Base-by-base conservation (phyloP, 1,140 invertebrate genomes). In the Acromyrmex charruanus region DNA sequence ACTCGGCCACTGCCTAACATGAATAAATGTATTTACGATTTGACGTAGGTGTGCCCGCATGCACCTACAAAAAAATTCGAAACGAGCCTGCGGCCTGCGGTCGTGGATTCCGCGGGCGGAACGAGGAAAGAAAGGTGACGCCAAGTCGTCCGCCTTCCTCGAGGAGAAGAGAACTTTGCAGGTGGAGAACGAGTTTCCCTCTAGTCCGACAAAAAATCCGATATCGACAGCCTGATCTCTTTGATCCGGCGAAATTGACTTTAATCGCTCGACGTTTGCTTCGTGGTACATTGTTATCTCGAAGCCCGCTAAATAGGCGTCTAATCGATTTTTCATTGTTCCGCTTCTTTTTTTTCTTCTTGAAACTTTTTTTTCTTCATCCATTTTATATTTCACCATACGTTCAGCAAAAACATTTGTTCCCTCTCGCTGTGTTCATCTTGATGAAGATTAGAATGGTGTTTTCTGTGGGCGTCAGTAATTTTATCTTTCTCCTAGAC, bases 21-120 rank as follows among this genome's bases (percentile, higher is more conserved):
- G 90, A 91, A 91, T 91, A 91, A 91, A 91, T 91, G 90, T 91
- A 91, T 91, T 91, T 91, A 91, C 90, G 90, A 91, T 91, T 91
- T 91, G 90, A 91, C 90, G 90, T 91, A 91, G 90, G 90, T 91
- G 90, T 88, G 88, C 90, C 90, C 86, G 90, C 90, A 89, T 91
- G 71, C 63, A 61, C 66, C 75, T 35, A 55, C 59, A 82, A 91
- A 89, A 44, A 91, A 91, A 90, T 87, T 81, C 87, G 87, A 71
- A 90, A 91, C 84, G 89, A 88, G 84, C 53, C 66, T 81, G 85
- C 65, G 74, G 84, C 53, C 66, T 81, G 85, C 65, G 74, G 88
- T 89, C 63, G 77, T 69, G 87, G 80, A 87, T 87, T 82, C 88
- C 90, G 85, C 80, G 85, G 84, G 80, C 68, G 59, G 74, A 31